Percentiles rank a stretch among this genome's conserved stretches.
Evolutionary conservation across 2,888 invertebrate species (phyloP).

Genomic region (Oligia fasciuncula): DNA sequence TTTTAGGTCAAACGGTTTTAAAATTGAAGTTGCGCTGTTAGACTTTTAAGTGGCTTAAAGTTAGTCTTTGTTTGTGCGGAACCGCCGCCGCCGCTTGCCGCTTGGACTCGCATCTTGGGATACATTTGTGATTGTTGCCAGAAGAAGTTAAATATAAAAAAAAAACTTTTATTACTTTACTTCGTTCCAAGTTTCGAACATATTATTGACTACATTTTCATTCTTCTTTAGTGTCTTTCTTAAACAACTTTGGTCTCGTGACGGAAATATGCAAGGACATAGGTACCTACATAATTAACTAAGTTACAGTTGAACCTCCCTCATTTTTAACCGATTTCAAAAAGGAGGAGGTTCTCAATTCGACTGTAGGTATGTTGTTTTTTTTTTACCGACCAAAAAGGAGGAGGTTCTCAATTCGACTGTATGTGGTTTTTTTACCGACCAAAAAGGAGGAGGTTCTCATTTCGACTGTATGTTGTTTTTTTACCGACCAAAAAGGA

Average conservation of each 20-base stretch:
- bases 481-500: too few relatives aligned
- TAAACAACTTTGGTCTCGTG: background rate
- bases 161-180: conserved; percentile 54
- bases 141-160: conserved; percentile 45
- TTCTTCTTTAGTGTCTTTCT: background rate
- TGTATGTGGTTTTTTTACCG: background rate
- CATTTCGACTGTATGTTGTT: too few relatives aligned
- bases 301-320: background rate
- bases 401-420: too few relatives aligned
- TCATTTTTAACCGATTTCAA: background rate
- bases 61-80: conserved; percentile 71
- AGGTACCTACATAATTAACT: background rate
- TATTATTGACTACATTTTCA: background rate
- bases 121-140: conserved; percentile 51
- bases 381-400: too few relatives aligned
- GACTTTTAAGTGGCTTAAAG: conserved; percentile 79
- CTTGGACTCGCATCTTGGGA: conserved; percentile 49
- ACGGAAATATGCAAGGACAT: background rate
- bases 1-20: conserved; percentile 77
- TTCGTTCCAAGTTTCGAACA: conserved; percentile 31
- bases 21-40: conserved; percentile 74
- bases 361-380: too few relatives aligned
- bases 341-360: too few relatives aligned
- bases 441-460: too few relatives aligned
- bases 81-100: conserved; percentile 43